phyloP scores from a whole-genome alignment of 2,888 invertebrate genomes.

The Luperina nickerlii region DNA sequence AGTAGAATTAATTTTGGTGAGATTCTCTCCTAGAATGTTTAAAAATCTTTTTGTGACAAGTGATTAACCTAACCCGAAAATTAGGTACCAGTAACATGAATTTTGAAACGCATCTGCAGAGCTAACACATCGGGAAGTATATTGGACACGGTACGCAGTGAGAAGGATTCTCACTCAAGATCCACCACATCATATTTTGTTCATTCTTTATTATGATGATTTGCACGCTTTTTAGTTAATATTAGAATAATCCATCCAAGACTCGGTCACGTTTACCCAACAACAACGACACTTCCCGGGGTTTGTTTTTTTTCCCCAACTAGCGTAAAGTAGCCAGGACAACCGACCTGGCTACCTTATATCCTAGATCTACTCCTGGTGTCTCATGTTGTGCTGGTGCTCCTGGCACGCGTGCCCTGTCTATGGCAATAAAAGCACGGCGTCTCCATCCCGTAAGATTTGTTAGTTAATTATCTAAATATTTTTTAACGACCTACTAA shows the following conservation, averaged over 20 bases:
- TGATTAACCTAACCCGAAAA: neutral
- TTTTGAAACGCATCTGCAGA: neutral
- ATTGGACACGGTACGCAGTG: neutral
- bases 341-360: no score
- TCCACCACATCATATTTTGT: neutral
- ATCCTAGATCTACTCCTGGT: neutral
- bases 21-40: no score
- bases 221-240: neutral
- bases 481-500: neutral
- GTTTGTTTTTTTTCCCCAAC: neutral
- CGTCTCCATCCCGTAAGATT: neutral
- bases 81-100: neutral
- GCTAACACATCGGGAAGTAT: neutral
- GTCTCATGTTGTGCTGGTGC: constrained; percentile 8
- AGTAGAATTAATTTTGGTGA: no score
- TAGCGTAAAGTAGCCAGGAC: neutral
- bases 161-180: neutral
- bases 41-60: no score
- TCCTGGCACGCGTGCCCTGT: constrained; percentile 2
- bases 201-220: neutral
- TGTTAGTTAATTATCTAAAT: no score
- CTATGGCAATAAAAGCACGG: neutral
- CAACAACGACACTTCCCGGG: neutral
- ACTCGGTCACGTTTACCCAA: neutral
- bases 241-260: neutral